A percentile compares a stretch with the other conserved stretches of the same genome.
Conservation (phyloP, 2,888 invertebrate species). For the Rhimphoctona megacephalus region DNA sequence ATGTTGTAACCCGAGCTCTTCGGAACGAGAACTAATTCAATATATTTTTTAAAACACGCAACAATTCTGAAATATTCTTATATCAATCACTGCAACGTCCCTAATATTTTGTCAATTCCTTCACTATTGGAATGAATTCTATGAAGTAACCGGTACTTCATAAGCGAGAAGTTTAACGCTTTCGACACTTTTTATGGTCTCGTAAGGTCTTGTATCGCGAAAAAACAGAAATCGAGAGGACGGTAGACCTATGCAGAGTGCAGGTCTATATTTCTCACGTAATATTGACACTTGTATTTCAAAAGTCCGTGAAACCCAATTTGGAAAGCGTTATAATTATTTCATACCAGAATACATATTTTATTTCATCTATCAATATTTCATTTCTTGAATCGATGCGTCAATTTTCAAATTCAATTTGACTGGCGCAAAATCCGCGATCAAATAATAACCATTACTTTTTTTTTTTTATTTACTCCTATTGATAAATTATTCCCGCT, state of each 20-base stretch:
- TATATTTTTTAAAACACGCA: too few relatives aligned
- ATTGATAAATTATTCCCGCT: neutral
- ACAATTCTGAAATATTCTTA: too few relatives aligned
- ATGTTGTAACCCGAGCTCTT: neutral
- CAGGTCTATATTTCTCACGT: neutral
- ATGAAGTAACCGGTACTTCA: too few relatives aligned
- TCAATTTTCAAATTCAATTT: neutral
- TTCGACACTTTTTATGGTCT: neutral
- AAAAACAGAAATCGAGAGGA: too few relatives aligned
- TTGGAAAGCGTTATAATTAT: neutral
- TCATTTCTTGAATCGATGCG: neutral
- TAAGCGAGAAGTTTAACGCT: neutral
- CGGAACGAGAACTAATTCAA: too few relatives aligned
- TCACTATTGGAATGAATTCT: too few relatives aligned
- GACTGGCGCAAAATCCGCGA: neutral
- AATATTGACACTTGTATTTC: neutral
- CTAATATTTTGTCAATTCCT: too few relatives aligned
- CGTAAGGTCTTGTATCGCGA: neutral
- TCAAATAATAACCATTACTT: neutral
- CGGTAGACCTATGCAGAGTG: neutral
- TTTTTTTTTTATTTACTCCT: neutral
- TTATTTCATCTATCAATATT: neutral
- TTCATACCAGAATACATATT: neutral
- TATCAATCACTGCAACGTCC: too few relatives aligned
- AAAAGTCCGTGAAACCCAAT: neutral